Percentiles rank a stretch among this genome's conserved stretches.
These are phyloP conservation scores for Dendronephthya gigantea DNA, from an alignment of 64 coral and sea anemone genomes.

Conservation along the genomic window DNA sequence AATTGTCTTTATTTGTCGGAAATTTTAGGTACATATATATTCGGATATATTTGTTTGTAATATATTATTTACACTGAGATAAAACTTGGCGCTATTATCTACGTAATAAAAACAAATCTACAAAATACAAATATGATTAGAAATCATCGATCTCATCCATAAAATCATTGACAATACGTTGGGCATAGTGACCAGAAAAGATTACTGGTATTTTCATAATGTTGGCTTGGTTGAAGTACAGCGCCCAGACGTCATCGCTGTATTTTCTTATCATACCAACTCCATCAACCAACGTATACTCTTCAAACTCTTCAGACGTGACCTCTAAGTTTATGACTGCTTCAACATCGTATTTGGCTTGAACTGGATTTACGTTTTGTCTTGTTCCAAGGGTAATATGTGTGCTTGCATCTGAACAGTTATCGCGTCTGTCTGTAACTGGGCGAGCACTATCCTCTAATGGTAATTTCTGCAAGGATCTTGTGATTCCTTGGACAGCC, in stretches of 20 bases:
- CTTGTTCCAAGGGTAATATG: slow-evolving; percentile 11
- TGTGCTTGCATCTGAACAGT: slow-evolving; percentile 17
- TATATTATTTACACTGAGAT: too few relatives aligned
- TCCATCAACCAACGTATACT: neutral
- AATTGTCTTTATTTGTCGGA: too few relatives aligned
- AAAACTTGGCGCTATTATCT: too few relatives aligned
- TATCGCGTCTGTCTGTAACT: neutral
- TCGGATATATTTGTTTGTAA: too few relatives aligned
- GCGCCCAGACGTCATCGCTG: slow-evolving; percentile 2
- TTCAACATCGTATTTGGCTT: slow-evolving; percentile 27
- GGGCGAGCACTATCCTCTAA: neutral
- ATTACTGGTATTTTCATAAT: neutral
- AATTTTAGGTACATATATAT: too few relatives aligned
- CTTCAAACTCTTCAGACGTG: neutral
- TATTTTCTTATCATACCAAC: neutral
- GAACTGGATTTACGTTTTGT: slow-evolving; percentile 14
- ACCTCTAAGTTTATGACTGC: slow-evolving; percentile 20
- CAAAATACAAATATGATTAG: too few relatives aligned
- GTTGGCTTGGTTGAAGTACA: slow-evolving; percentile 24
- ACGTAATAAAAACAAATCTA: too few relatives aligned
- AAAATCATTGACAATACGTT: too few relatives aligned
- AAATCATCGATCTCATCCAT: too few relatives aligned
- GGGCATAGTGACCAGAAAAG: slow-evolving; percentile 35
- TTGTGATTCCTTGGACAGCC: neutral
- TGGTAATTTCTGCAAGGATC: neutral